Conservation (phyloP, 2,797 vertebrate species). For the Ateles fusciceps region DNA sequence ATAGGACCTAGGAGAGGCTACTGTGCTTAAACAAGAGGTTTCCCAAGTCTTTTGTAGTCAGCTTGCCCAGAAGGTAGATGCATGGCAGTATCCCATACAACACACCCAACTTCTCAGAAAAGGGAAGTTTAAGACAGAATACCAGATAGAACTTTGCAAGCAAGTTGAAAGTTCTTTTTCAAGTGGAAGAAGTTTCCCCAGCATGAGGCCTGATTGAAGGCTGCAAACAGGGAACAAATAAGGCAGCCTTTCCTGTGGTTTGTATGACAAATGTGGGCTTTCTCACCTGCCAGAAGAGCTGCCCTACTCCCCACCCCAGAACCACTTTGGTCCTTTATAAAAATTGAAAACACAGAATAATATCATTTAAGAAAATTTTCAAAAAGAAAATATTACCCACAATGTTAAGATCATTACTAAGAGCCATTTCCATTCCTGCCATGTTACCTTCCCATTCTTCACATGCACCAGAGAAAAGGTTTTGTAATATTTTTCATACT, state of each 20-base stretch:
- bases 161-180: conserved; percentile 38
- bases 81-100: conserved; percentile 14
- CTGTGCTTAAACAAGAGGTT: conserved; percentile 15
- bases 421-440: too few relatives aligned
- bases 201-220: background rate
- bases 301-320: too few relatives aligned
- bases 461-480: background rate
- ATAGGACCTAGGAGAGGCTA: background rate
- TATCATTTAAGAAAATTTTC: too few relatives aligned
- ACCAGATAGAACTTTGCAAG: conserved; percentile 32
- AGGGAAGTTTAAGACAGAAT: conserved; percentile 60
- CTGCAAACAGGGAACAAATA: conserved; percentile 14
- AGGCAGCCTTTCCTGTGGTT: background rate
- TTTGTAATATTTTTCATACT: background rate
- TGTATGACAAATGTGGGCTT: background rate
- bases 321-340: too few relatives aligned
- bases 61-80: conserved; percentile 23
- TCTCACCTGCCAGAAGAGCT: background rate
- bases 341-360: too few relatives aligned
- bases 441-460: too few relatives aligned
- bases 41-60: conserved; percentile 31
- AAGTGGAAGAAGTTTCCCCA: conserved; percentile 3
- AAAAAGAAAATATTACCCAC: too few relatives aligned
- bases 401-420: too few relatives aligned
- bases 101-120: conserved; percentile 66